Evolutionary conservation across 2,113 vertebrate genomes (phyloP), one percentile per base, ranked within the genome.

Genomic region (Oncorhynchus kisutch): DNA sequence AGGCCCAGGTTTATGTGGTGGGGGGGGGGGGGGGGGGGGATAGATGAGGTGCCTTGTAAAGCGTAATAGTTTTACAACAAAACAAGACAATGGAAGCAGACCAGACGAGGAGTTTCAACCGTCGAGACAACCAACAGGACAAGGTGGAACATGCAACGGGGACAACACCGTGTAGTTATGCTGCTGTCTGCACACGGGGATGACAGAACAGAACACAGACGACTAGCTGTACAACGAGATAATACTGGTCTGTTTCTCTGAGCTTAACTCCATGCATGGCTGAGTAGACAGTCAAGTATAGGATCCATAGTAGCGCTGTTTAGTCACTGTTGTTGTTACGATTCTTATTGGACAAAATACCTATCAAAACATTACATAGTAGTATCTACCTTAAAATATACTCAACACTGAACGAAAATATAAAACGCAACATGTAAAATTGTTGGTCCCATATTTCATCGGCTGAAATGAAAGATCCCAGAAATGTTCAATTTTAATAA

Each of bases 281-380:
- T 94, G 93, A 92, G 95, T 97, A 98, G 27, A 98, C 97, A 96
- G 95, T 99, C 96, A 97, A 98, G 97, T 99, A 99, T 96, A 95
- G 93, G 94, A 93, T 92, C 87, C 93, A 79, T 84, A 71, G 45
- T 57, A n/a, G 48, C 16, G 51, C 51, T 54, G 14, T 54, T 54
- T 18, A 0, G 51, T 16, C 3, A 5, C 14, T 54, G 51, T 54
- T 54, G 39, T 12, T 45, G 1, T 54, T 16, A 16, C 3, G 14
- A 54, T 54, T 54, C 51, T 18, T 18, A 51, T 54, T 54, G 51
- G 12, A 5, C 1, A 54, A 18, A 16, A 54, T 54, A 18, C 51
- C 16, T 54, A 60, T 60, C 59, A 20, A 60, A 60, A 4, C 14
- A 2, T 62, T 0, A 18, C 1, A 34, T 8, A 34, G 6, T 7